Evolutionary conservation across 2,113 vertebrate species (phyloP).

Genomic region (Oceanites oceanicus): DNA sequence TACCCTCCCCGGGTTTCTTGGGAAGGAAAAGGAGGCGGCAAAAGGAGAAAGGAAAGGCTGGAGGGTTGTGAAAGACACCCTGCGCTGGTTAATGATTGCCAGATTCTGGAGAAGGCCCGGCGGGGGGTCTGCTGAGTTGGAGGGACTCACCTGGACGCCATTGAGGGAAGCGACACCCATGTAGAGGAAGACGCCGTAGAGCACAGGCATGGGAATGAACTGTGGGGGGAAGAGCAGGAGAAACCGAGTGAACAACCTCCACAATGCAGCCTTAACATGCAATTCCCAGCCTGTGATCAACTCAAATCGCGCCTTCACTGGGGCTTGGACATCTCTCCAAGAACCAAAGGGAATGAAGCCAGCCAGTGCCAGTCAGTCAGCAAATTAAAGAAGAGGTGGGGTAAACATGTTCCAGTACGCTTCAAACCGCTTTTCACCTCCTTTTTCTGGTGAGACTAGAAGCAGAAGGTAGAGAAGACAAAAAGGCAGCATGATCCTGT

Average conservation of each 20-base stretch:
- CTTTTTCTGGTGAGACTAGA: not conserved
- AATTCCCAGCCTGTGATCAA: not conserved
- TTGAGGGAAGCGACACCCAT: conserved; percentile 85
- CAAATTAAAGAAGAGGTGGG: not conserved
- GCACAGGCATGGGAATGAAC: conserved; percentile 86
- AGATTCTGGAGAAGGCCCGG: not conserved
- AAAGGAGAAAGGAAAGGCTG: not conserved
- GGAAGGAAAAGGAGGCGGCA: not conserved
- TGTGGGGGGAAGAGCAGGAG: not conserved
- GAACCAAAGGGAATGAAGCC: not conserved
- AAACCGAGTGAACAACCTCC: not conserved
- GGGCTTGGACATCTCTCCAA: not conserved
- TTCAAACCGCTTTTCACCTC: not conserved
- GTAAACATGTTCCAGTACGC: not conserved
- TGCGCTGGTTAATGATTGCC: not conserved
- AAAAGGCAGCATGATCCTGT: not conserved
- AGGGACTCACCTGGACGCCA: conserved; percentile 78
- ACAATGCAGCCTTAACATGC: rapidly evolving
- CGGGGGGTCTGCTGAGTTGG: not conserved
- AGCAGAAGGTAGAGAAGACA: not conserved
- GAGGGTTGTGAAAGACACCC: not conserved
- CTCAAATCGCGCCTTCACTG: not conserved
- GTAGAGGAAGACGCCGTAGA: conserved; percentile 84
- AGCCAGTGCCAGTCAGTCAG: not conserved
- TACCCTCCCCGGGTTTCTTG: not conserved